These are phyloP conservation scores for Eupsilia transversa DNA, from an alignment of 2,888 invertebrate species.

Conservation along the genomic window DNA sequence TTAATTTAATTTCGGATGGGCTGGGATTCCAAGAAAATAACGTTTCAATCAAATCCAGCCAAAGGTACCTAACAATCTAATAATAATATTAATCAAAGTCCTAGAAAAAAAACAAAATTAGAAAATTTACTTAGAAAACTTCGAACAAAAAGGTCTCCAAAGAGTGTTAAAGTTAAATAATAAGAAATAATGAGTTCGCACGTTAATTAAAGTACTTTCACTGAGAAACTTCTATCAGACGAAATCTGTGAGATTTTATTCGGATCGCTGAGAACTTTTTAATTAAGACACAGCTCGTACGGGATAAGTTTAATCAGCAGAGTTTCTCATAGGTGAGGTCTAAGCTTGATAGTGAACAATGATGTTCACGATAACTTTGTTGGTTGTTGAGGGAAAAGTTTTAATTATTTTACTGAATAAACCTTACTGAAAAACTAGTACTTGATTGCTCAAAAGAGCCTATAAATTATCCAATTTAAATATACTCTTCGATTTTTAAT, in stretches of 20 bases:
- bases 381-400: not conserved
- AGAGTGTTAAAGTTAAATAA: slow-evolving; percentile 67
- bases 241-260: slow-evolving; percentile 69
- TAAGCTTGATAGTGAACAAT: slow-evolving; percentile 25
- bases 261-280: slow-evolving; percentile 71
- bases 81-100: not conserved
- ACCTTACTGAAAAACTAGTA: not conserved
- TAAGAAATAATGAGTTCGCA: slow-evolving; percentile 72
- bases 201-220: slow-evolving; percentile 73
- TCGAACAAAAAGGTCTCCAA: slow-evolving; percentile 34
- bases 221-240: slow-evolving; percentile 67
- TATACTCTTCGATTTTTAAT: not conserved
- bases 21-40: no score
- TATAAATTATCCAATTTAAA: not conserved
- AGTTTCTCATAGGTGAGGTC: slow-evolving; percentile 43
- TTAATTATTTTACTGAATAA: not conserved
- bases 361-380: not conserved
- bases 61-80: not conserved
- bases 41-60: not conserved
- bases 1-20: not conserved
- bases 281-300: slow-evolving; percentile 66
- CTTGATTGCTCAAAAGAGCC: not conserved
- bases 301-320: slow-evolving; percentile 54
- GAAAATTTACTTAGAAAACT: slow-evolving; percentile 3
- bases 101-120: not conserved